Base-by-base conservation (phyloP, 2,888 invertebrate species). In the Chalcis sispes region DNA sequence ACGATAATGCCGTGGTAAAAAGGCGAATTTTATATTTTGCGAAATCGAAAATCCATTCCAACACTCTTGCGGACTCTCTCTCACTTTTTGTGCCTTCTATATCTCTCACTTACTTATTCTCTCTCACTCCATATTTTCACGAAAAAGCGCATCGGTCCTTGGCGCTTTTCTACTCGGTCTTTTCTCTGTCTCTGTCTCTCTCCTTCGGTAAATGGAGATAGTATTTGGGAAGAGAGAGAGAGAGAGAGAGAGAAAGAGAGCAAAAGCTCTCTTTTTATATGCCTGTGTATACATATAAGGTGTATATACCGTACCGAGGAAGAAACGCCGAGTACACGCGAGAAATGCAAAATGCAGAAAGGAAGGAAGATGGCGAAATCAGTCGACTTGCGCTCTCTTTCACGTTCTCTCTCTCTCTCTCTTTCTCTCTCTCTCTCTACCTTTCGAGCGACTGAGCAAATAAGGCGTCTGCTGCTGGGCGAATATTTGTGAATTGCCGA, bases 31-130 rank as follows among this genome's bases (percentile, higher is more conserved):
- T 73, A n/a, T n/a, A 74, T 71, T 70, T 62, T 56, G 46, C 61
- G 56, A 71, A 74, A 77, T 77, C 77, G 77, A 74, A 77, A 77
- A 74, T 77, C 73, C 56, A 77, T 72, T 64, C 65, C 66, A 59
- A 59, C 72, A 56, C 75, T 72, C n/a, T n/a, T n/a, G n/a, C n/a
- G n/a, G n/a, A n/a, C n/a, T n/a, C n/a, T n/a, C n/a, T n/a, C n/a
- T 52, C 56, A 32, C 46, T 25, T 13, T 29, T 50, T 15, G n/a
- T n/a, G 3, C 29, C 25, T 3, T 52, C 52, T 32, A 27, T 13
- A 20, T 20, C 59, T 25, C 20, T n/a, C 59, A 2, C 10, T 52
- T 50, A 1, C 7, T 20, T 23, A 1, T 23, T 40, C 58, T 3
- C 20, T 20, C 13, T 25, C 42, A 15, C 32, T 13, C 40, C 56